Evolutionary conservation across 2,888 invertebrate species (phyloP), one percentile per base, ranked within the genome.

Genomic region (Drosophila kokeensis): DNA sequence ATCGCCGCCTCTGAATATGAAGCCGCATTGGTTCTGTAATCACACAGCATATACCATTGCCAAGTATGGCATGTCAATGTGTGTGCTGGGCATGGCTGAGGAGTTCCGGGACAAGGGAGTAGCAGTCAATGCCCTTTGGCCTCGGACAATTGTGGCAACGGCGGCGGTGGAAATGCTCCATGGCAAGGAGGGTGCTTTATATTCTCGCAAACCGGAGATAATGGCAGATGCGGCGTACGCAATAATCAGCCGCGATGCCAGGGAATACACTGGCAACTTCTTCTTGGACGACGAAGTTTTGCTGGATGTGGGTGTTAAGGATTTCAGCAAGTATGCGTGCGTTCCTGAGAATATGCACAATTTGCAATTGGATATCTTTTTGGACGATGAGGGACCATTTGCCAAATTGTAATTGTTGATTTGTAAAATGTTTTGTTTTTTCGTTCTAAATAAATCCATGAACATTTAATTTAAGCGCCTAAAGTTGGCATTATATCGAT

Each of bases 21-120:
- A 95, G 79, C 96, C 98, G 0, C 94, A 95, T 83, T 99, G 99
- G 99, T 95, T 99, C 92, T 95, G 95, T 66, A 94, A 96, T 89
- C 97, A 99, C 93, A 96, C 98, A 50, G 99, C 98, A 0, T 99
- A 99, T 93, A 99, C 99, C 0, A 99, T 99, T 95, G 98, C 99
- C 0, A 99, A 99, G 92, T 99, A 98, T 92, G 99, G 99, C 29
- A 99, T 99, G 99, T 98, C 98, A 0, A 97, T 99, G 98, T 99
- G 99, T 93, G 98, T 97, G 2, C 94, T 99, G n/a, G 99, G 99
- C n/a, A 98, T 99, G 98, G 95, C 98, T 18, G 97, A 97, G 81
- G 99, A 99, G 93, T 97, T 99, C 90, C 96, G 95, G 89, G 94
- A 94, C 0, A 95, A 95, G 81, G 96, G 96, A 68, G 96, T 99